Percentiles rank a stretch among this genome's conserved stretches.
phyloP scores from a whole-genome alignment of 2,888 invertebrate species.

The Eupithecia pulchellata region DNA sequence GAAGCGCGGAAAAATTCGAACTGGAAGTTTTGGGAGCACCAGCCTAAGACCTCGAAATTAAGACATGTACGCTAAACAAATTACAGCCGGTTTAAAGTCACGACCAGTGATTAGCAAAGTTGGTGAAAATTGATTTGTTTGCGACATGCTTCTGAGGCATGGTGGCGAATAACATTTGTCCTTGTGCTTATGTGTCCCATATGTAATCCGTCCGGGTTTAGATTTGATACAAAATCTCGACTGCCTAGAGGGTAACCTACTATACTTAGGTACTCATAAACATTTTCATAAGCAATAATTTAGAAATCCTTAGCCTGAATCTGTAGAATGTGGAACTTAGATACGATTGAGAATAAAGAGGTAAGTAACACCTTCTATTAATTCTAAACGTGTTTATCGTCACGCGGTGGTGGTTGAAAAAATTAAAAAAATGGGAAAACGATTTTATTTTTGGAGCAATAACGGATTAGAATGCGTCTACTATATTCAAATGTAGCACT shows the following conservation, averaged over 20 bases:
- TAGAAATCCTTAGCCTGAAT: neutral
- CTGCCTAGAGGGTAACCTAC: too few relatives aligned
- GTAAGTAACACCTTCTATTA: too few relatives aligned
- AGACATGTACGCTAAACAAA: slow-evolving; percentile 40
- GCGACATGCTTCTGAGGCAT: slow-evolving; percentile 23
- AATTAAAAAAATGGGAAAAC: too few relatives aligned
- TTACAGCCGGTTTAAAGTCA: slow-evolving; percentile 40
- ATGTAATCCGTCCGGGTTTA: neutral
- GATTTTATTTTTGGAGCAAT: neutral
- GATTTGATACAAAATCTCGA: neutral
- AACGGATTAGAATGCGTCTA: neutral
- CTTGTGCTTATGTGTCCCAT: neutral
- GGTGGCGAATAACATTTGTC: slow-evolving; percentile 1
- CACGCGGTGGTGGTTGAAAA: too few relatives aligned
- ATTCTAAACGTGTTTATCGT: too few relatives aligned
- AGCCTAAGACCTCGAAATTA: slow-evolving; percentile 36
- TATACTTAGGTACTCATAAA: too few relatives aligned
- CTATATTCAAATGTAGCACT: neutral
- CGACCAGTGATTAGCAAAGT: slow-evolving; percentile 39
- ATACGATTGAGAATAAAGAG: too few relatives aligned
- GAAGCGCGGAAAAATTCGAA: slow-evolving; percentile 18
- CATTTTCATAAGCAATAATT: too few relatives aligned
- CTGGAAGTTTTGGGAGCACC: slow-evolving; percentile 14
- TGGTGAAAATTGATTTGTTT: slow-evolving; percentile 44
- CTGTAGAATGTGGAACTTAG: neutral